Base-by-base conservation (phyloP, 2,888 invertebrate species). In the Epistrophe grossulariae region DNA sequence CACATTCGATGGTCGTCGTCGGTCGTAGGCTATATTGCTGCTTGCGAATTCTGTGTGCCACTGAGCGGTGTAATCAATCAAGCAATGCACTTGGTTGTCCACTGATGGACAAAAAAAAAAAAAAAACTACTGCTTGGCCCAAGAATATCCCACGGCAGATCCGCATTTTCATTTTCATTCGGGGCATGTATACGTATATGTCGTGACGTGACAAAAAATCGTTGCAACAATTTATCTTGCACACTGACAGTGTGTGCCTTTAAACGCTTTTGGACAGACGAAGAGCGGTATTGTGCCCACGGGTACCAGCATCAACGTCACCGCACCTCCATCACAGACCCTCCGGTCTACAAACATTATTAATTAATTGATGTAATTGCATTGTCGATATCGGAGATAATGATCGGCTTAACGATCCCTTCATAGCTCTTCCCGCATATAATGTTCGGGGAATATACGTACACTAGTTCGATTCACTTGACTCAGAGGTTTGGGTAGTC, bases 311-410 rank as follows among this genome's bases (percentile, higher is more conserved):
- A 84, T 71, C 72, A 57, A 45, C 57, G 79, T 79, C 68, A 68
- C 79, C 50, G 80, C 71, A 13, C 76, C 76, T 59, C 80, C 38
- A 66, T 78, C 79, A 79, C 31, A 60, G 84, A 79, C 87, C 79
- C 87, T 76, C 83, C 79, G 79, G 71, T 79, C 87, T 72, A 87
- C 83, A 72, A 89, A 90, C 90, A 91, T 91, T 92, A 92, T 92
- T 92, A 92, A 92, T 92, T 92, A 92, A 92, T 92, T 92, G 92
- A 91, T 92, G 92, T 92, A 92, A 92, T 92, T 92, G 92, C 91
- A 90, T 91, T 92, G 92, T 92, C 92, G 91, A 91, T 91, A 91
- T 85, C 88, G 88, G 88, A 90, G 92, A 92, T 92, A 91, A 90
- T 90, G 90, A 91, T 91, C 92, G 52, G 78, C 76, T 66, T 66